phyloP scores from a whole-genome alignment of 2,888 invertebrate species.

The Eupithecia dodoneata region DNA sequence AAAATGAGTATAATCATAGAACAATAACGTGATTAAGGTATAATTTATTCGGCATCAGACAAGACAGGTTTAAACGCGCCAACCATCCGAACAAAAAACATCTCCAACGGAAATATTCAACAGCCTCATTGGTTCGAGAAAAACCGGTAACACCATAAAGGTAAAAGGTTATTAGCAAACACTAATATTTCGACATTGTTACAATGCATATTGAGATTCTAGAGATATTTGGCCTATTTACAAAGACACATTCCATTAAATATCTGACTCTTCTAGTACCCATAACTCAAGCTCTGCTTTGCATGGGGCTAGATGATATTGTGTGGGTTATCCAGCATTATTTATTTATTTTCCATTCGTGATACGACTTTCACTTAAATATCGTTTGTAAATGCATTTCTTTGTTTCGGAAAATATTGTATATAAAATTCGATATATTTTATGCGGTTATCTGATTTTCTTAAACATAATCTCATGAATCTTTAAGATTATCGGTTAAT shows the following conservation, averaged over 20 bases:
- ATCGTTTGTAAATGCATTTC: neutral
- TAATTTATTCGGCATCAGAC: constrained; percentile 58
- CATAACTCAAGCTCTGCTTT: no score
- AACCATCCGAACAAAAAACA: constrained; percentile 62
- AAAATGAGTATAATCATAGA: constrained; percentile 43
- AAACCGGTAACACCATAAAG: constrained; percentile 74
- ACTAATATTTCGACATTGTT: constrained; percentile 58
- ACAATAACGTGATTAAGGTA: constrained; percentile 55
- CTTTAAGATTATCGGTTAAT: no score
- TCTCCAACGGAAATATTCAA: constrained; percentile 71
- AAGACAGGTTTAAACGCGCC: constrained; percentile 71
- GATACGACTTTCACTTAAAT: neutral
- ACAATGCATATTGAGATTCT: constrained; percentile 37
- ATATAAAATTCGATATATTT: no score
- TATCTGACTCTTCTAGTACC: neutral
- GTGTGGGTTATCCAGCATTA: no score
- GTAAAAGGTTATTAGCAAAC: constrained; percentile 74
- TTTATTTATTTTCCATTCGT: neutral
- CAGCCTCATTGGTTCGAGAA: constrained; percentile 58
- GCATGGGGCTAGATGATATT: no score
- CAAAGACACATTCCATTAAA: constrained; percentile 13
- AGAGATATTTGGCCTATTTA: constrained; percentile 28
- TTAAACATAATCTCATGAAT: no score
- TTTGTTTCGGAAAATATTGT: neutral
- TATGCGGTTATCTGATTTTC: no score